phyloP scores from a whole-genome alignment of 2,888 invertebrate genomes.

The Tachina grossa region DNA sequence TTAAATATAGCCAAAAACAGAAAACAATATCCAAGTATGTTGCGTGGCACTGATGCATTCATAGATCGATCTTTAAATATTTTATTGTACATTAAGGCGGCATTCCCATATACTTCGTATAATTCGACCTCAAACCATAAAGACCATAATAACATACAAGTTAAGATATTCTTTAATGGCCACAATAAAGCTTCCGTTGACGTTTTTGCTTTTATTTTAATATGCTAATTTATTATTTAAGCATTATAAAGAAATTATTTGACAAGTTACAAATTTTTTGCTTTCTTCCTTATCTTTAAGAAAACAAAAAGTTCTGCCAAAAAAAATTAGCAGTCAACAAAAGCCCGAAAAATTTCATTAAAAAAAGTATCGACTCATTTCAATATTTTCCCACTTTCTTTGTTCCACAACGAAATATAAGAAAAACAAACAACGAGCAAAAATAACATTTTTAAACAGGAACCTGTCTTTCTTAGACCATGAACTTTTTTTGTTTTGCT shows the following conservation, averaged over 20 bases:
- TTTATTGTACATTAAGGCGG: too few species aligned
- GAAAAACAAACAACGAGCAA: neutral
- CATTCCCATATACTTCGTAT: too few species aligned
- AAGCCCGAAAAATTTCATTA: neutral
- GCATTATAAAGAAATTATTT: neutral
- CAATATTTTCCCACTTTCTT: neutral
- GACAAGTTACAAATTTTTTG: neutral
- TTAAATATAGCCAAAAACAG: too few species aligned
- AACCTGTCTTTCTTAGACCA: neutral
- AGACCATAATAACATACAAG: too few species aligned
- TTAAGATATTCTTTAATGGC: neutral
- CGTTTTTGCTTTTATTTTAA: neutral
- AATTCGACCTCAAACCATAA: too few species aligned
- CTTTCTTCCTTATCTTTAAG: neutral
- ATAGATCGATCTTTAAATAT: too few species aligned
- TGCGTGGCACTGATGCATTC: too few species aligned
- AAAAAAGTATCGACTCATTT: neutral
- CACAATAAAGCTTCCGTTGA: neutral
- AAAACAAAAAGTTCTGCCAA: neutral
- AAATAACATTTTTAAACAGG: neutral
- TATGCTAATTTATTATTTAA: constrained; percentile 3
- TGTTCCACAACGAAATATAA: neutral
- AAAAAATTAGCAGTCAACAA: neutral
- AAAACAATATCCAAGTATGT: too few species aligned
- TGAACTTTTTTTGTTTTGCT: neutral